Conservation (phyloP, 2,113 vertebrate species). For the Carassius carassius region DNA sequence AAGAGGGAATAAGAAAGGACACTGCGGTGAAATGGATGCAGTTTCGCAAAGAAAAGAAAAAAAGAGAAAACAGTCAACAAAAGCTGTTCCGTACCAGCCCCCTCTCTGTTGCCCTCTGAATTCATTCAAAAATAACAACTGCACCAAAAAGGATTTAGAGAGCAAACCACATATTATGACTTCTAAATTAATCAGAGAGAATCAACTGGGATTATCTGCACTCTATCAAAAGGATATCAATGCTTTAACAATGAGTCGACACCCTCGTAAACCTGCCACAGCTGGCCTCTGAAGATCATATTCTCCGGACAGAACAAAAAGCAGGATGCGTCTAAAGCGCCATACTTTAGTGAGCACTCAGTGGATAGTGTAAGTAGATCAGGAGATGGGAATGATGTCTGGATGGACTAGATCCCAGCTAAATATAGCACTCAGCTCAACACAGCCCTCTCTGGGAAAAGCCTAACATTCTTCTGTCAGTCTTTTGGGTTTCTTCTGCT, state of each 20-base stretch:
- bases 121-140: conserved; percentile 60
- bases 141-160: conserved; percentile 71
- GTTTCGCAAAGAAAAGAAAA: conserved; percentile 52
- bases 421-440: conserved; percentile 32
- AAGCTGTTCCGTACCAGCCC: conserved; percentile 56
- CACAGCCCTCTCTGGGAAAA: not conserved
- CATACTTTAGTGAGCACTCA: conserved; percentile 23
- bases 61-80: conserved; percentile 40
- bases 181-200: conserved; percentile 71
- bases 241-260: conserved; percentile 57
- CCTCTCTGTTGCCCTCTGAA: conserved; percentile 40
- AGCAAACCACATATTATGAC: conserved; percentile 65
- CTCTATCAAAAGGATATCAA: conserved; percentile 74
- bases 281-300: conserved; percentile 54
- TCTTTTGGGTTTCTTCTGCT: conserved; percentile 12
- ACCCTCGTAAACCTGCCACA: conserved; percentile 63
- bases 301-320: conserved; percentile 33
- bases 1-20: conserved; percentile 51
- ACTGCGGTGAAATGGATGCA: conserved; percentile 47
- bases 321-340: not conserved
- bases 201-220: conserved; percentile 68
- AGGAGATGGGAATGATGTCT: conserved; percentile 27
- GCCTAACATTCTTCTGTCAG: not conserved
- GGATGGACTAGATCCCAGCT: conserved; percentile 34
- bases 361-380: conserved; percentile 20